A percentile compares a stretch with the other conserved stretches of the same genome.
Conservation (phyloP, 2,797 vertebrate genomes). For the Pyrocephalus nanus region DNA sequence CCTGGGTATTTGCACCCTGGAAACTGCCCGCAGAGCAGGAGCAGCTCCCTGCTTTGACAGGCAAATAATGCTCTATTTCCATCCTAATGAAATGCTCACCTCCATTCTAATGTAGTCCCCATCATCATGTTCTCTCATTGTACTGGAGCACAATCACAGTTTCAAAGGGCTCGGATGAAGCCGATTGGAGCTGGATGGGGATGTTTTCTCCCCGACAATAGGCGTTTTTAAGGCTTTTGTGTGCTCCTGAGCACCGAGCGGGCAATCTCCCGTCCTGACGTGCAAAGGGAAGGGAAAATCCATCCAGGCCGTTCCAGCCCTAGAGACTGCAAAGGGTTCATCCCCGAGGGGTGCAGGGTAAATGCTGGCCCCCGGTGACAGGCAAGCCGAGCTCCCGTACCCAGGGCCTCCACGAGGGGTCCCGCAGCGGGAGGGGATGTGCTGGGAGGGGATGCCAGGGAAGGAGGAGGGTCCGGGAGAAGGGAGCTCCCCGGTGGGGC, state of each 20-base stretch:
- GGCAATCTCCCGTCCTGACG: conserved; percentile 59
- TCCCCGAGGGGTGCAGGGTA: background rate
- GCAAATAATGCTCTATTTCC: background rate
- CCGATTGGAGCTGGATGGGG: conserved; percentile 45
- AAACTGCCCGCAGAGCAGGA: background rate
- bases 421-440: background rate
- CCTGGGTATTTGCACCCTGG: background rate
- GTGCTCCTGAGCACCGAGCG: conserved; percentile 33
- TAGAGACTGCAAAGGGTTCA: background rate
- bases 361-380: background rate
- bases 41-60: background rate
- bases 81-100: background rate
- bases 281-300: conserved; percentile 72
- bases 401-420: background rate
- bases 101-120: background rate
- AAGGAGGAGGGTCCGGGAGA: too few relatives aligned
- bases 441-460: background rate
- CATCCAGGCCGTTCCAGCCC: conserved; percentile 28
- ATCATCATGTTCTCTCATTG: conserved; percentile 3
- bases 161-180: conserved; percentile 60
- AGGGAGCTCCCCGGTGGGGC: too few relatives aligned
- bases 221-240: conserved; percentile 75
- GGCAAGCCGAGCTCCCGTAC: fast-evolving
- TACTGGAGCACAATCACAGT: conserved; percentile 29
- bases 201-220: conserved; percentile 71